Base-by-base conservation (phyloP, 1,140 invertebrate species). In the Calliopsis andreniformis region DNA sequence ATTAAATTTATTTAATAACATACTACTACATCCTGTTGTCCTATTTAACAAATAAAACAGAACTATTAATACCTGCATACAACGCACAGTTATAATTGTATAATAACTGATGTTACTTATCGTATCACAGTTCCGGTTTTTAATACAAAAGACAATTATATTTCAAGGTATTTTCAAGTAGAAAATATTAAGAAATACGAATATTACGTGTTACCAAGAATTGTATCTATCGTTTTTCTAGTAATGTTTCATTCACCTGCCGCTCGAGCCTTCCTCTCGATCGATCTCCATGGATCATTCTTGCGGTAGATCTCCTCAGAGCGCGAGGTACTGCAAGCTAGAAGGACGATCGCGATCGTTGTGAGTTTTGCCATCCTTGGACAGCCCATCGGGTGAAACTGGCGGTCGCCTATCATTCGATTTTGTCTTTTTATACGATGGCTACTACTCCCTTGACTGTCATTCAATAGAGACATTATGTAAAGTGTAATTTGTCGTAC, bases 401-500 rank as follows among this genome's bases (percentile, higher is more conserved):
- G 66, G 43, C 62, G 53, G 61, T 59, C 43, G 59, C 8, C 42
- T 10, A 42, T 39, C 10, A 14, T 18, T n/a, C 39, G 43, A 59
- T 71, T 78, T 59, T 81, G 67, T 83, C 67, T 83, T 80, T 86
- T 85, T 85, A 83, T 86, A 86, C 47, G 53, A 18, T 16, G 18
- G n/a, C n/a, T 25, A 14, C 20, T 47, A 32, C 39, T 30, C 58
- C 16, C 63, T 67, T 14, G 51, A 45, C 6, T 43, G 1, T 14
- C 53, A n/a, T 53, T 28, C 18, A 12, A 47, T 64, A 59, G 56
- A 59, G 69, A 47, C 58, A 53, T 85, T 82, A 85, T 78, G 84
- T 66, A 86, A 86, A 86, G 82, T 42, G 76, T 55, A 79, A 79
- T 84, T 77, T 67, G 49, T 62, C 61, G 80, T 79, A 25, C 28